Conservation (phyloP, 2,888 invertebrate genomes). For the Microctonus hyperodae region DNA sequence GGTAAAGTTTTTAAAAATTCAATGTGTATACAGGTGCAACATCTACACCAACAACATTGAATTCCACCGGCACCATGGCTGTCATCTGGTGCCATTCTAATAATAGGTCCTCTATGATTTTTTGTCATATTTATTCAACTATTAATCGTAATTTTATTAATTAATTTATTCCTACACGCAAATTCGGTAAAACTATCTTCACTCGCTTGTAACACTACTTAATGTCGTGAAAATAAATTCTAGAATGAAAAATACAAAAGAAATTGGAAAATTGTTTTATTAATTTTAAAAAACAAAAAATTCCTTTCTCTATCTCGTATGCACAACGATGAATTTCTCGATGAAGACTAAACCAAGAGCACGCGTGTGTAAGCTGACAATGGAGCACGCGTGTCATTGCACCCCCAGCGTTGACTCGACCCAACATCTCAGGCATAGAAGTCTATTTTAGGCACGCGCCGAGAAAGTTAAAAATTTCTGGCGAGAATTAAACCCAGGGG, state of each 20-base stretch:
- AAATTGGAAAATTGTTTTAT: no score
- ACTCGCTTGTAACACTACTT: no score
- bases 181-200: no score
- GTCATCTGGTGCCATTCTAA: conserved; percentile 51
- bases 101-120: conserved; percentile 49
- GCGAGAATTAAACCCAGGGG: background rate
- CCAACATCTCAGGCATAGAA: conserved; percentile 40
- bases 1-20: conserved; percentile 76
- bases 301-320: background rate
- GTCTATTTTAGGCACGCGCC: conserved; percentile 57
- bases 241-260: no score
- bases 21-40: conserved; percentile 82
- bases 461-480: conserved; percentile 33
- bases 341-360: no score
- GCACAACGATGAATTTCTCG: conserved; percentile 26
- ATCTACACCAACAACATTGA: conserved; percentile 74
- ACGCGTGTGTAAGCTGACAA: conserved; percentile 36
- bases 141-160: background rate
- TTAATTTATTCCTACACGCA: conserved; percentile 30
- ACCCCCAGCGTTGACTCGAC: conserved; percentile 51
- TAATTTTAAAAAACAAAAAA: no score
- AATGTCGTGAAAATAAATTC: no score
- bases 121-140: conserved; percentile 37
- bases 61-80: conserved; percentile 66
- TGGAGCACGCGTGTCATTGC: conserved; percentile 49